Percentiles rank a stretch among this genome's conserved stretches.
Evolutionary conservation across 2,888 invertebrate species (phyloP).

Genomic region (Volucella inanis): DNA sequence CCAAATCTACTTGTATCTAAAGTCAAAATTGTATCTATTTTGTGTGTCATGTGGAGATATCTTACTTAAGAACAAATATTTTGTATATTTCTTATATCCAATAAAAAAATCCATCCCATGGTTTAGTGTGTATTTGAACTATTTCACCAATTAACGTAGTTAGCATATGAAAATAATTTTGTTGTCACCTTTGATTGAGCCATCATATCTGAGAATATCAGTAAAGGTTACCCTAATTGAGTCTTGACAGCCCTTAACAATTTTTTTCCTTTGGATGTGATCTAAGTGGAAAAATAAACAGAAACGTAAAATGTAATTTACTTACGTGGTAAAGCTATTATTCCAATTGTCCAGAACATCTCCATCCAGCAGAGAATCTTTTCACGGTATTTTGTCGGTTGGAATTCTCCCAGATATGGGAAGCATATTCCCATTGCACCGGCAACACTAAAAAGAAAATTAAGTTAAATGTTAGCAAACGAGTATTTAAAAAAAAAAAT

Average conservation of each 20-base stretch:
- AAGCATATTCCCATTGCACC: slow-evolving; percentile 93
- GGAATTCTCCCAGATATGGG: slow-evolving; percentile 92
- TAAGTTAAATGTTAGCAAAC: background rate
- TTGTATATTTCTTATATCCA: slow-evolving; percentile 15
- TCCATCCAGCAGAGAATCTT: slow-evolving; percentile 93
- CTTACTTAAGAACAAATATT: slow-evolving; percentile 10
- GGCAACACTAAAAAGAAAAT: slow-evolving; percentile 85
- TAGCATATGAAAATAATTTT: slow-evolving; percentile 49
- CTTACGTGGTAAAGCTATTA: slow-evolving; percentile 89
- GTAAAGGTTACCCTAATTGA: slow-evolving; percentile 42
- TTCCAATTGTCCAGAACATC: slow-evolving; percentile 92
- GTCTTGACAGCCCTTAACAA: slow-evolving; percentile 54
- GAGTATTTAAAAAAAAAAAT: background rate
- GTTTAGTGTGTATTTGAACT: slow-evolving; percentile 20
- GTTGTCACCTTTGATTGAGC: slow-evolving; percentile 74
- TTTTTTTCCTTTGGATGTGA: slow-evolving; percentile 8
- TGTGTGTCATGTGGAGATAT: background rate
- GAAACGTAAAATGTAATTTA: slow-evolving; percentile 5
- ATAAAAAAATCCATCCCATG: slow-evolving; percentile 18
- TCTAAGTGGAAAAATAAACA: slow-evolving; percentile 51
- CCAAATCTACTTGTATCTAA: slow-evolving; percentile 25
- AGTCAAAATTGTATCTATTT: background rate
- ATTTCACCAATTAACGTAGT: slow-evolving; percentile 29
- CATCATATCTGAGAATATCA: slow-evolving; percentile 68
- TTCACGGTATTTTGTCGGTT: slow-evolving; percentile 90